A percentile compares a stretch with the other conserved stretches of the same genome.
phyloP scores from a whole-genome alignment of 2,113 vertebrate genomes.

The Dolichotis patagonum region DNA sequence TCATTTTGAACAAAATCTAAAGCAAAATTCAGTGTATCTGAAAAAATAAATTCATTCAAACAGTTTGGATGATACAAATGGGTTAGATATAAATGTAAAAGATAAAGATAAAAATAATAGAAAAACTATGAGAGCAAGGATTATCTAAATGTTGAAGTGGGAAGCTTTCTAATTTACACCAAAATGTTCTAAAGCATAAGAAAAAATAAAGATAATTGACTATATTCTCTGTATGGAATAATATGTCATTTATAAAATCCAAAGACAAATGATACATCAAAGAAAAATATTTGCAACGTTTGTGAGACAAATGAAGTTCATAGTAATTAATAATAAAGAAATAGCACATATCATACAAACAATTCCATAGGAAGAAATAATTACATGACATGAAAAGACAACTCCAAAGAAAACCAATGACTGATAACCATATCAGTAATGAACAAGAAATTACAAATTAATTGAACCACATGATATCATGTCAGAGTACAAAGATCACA shows the following conservation, averaged over 20 bases:
- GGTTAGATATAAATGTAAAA: slow-evolving; percentile 33
- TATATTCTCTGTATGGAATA: background rate
- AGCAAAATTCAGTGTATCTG: slow-evolving; percentile 7
- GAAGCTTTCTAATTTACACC: background rate
- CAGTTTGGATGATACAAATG: background rate
- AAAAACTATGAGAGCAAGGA: background rate
- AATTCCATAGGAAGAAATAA: background rate
- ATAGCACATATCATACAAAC: background rate
- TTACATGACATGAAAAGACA: background rate
- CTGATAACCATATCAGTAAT: background rate
- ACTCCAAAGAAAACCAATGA: background rate
- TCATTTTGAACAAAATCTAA: background rate
- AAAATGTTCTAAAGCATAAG: background rate
- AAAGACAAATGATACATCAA: background rate
- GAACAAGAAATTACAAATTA: background rate
- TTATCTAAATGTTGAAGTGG: background rate
- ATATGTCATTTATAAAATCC: background rate
- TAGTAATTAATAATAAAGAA: background rate
- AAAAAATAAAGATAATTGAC: background rate
- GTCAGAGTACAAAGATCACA: background rate
- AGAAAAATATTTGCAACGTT: background rate
- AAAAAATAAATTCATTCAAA: background rate
- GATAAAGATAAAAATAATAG: background rate
- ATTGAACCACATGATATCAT: background rate
- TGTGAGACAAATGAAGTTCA: background rate